Percentiles rank a stretch among this genome's conserved stretches.
Evolutionary conservation across 2,113 vertebrate genomes (phyloP).

Genomic region (Pelmatolapia mariae): DNA sequence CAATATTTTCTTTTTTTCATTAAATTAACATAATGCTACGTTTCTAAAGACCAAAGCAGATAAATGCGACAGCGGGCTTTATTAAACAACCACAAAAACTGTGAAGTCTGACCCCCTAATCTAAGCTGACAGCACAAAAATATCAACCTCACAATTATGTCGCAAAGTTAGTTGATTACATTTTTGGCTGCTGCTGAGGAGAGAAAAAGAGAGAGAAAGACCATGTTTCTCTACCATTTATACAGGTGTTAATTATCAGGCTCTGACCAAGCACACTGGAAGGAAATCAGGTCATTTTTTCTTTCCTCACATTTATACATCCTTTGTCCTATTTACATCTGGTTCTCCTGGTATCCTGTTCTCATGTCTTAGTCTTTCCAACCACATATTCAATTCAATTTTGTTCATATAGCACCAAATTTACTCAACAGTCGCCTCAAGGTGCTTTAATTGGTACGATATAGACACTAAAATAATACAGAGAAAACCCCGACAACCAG

Average conservation of each 20-base stretch:
- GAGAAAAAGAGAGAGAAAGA: not conserved
- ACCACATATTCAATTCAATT: not conserved
- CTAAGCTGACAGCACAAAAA: not conserved
- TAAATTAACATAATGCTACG: not conserved
- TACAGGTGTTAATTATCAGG: not conserved
- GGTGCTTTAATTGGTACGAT: not conserved
- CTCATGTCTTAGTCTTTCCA: not conserved
- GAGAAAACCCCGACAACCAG: not conserved
- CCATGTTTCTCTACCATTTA: not conserved
- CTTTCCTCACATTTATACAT: not conserved
- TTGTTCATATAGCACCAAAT: not conserved
- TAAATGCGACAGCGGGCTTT: fast-evolving
- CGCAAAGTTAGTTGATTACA: not conserved
- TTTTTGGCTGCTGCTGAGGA: not conserved
- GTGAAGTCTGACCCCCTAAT: not conserved
- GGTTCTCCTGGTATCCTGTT: not conserved
- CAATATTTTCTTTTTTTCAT: not conserved
- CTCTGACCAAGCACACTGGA: not conserved
- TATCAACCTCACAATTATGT: not conserved
- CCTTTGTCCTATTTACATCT: not conserved
- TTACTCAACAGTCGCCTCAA: not conserved
- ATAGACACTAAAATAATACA: not conserved
- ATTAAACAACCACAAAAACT: not conserved
- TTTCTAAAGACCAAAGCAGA: not conserved
- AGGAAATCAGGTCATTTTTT: not conserved